Base-by-base conservation (phyloP, 2,797 vertebrate genomes). In the Amblyopsis hoosieri region DNA sequence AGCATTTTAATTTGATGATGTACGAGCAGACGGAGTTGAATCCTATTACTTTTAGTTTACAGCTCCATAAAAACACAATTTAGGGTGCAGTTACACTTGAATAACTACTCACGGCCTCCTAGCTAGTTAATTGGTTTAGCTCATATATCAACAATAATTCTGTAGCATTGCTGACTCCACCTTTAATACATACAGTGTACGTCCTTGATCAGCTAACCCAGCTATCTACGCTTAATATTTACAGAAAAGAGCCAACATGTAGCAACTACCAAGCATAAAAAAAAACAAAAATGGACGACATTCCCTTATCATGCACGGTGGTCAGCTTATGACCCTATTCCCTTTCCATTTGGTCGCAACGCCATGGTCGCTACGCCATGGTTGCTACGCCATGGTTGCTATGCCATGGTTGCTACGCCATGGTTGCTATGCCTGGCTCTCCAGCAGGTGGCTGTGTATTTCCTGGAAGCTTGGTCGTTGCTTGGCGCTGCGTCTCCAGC, bases 401-500 rank as follows among this genome's bases (percentile, higher is more conserved):
- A 23, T 23, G 23, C 23, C 23, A 23, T 37, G 19, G 29, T 7
- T 60, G 48, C 31, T 17, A 11, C 2, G 3, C 11, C 55, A 14
- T 33, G 37, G 72, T 67, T 64, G 74, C 81, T 90, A 89, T 3
- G 74, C 73, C 66, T 79, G 76, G 62, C 83, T 89, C 74, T 94
- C 92, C 52, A 91, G 91, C 64, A 99, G 92, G 75, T 91, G 89
- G 69, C 81, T 71, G 64, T 97, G 93, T 68, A 98, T 95, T 58
- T 97, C 95, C 79, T 95, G 94, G 85, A 99, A 99, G 42, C 92
- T 94, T 2, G 95, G 96, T 15, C 97, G 92, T 55, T 95, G 93
- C 85, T 96, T 97, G 74, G 95, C 93, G 23, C 97, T 97, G 80
- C 96, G 94, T 87, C 89, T 93, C 96, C 97, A 99, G 88, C 96